phyloP scores from a whole-genome alignment of 1,140 invertebrate species.

The Musca vetustissima region DNA sequence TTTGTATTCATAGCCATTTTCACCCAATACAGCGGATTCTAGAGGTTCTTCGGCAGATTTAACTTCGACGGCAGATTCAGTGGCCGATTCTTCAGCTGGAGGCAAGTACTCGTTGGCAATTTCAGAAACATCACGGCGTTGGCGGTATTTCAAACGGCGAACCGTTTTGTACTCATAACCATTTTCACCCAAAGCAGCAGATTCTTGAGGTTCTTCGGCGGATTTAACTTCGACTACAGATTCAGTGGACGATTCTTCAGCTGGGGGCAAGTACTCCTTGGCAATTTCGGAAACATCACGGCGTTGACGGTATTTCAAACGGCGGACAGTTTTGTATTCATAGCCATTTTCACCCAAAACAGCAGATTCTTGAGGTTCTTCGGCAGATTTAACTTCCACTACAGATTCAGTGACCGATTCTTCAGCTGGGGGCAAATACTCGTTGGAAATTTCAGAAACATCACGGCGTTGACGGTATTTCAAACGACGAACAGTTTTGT shows the following conservation, averaged over 20 bases:
- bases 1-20: conserved; percentile 38
- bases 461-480: too few relatives aligned
- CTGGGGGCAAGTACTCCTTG: conserved; percentile 35
- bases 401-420: too few relatives aligned
- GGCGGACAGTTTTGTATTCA: conserved; percentile 37
- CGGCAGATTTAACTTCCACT: too few relatives aligned
- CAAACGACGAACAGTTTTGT: too few relatives aligned
- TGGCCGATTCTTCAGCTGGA: conserved; percentile 29
- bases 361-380: too few relatives aligned
- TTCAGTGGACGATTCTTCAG: conserved; percentile 27
- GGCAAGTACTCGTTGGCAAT: conserved; percentile 33
- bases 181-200: conserved; percentile 30
- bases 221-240: not conserved
- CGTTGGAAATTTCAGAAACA: too few relatives aligned
- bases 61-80: conserved; percentile 36
- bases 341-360: too few relatives aligned
- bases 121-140: conserved; percentile 41
- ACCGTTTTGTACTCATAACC: conserved; percentile 42
- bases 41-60: conserved; percentile 27
- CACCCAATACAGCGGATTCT: conserved; percentile 28
- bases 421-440: too few relatives aligned
- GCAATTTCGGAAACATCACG: conserved; percentile 29
- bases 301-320: conserved; percentile 33
- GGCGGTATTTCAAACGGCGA: conserved; percentile 34
- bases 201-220: conserved; percentile 28